Evolutionary conservation across 2,113 vertebrate genomes (phyloP).

Genomic region (Aleadryas rufinucha): DNA sequence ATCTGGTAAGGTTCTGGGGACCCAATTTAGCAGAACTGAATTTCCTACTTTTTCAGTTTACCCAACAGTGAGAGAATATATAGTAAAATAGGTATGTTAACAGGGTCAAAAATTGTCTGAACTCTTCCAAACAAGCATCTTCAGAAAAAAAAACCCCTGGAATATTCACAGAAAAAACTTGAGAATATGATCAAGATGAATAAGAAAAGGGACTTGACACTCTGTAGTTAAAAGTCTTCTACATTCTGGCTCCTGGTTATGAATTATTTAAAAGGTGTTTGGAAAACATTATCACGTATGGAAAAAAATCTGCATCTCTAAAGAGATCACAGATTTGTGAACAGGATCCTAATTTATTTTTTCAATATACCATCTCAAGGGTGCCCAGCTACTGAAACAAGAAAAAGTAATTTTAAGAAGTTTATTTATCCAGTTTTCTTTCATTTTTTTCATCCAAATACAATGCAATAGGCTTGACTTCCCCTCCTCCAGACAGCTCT

Average conservation of each 20-base stretch:
- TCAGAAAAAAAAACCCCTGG: not conserved
- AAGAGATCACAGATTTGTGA: not conserved
- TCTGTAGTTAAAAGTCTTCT: not conserved
- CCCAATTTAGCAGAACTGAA: not conserved
- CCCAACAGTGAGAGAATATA: not conserved
- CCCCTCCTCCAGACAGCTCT: not conserved
- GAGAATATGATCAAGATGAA: not conserved
- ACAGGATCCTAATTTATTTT: not conserved
- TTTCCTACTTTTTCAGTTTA: not conserved
- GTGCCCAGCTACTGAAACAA: not conserved
- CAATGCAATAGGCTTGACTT: not conserved
- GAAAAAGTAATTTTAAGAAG: not conserved
- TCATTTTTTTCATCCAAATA: not conserved
- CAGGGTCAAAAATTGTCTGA: not conserved
- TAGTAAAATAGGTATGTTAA: not conserved
- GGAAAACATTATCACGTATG: not conserved
- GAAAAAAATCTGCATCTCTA: not conserved
- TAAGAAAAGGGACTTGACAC: not conserved
- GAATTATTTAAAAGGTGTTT: conserved; percentile 1
- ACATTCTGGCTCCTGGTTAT: not conserved
- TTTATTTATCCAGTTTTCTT: not conserved
- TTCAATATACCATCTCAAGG: not conserved
- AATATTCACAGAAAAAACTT: not conserved
- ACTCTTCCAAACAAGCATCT: not conserved
- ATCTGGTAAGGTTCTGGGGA: not conserved